Base-by-base conservation (phyloP, 2,888 invertebrate genomes). In the Rhamphomyia laevipes region DNA sequence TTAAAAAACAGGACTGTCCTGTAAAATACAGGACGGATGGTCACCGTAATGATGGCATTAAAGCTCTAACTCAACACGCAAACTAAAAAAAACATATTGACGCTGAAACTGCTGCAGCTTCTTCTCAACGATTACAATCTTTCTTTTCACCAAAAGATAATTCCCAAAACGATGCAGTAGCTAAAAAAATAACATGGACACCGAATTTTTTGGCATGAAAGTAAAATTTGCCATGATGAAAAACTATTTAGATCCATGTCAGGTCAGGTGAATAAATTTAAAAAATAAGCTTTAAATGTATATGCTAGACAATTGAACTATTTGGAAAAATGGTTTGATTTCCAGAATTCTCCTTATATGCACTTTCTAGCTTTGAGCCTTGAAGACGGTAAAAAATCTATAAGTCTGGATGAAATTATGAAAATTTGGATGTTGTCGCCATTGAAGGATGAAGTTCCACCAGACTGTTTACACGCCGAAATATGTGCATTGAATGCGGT, bases 1-100 rank as follows among this genome's bases (percentile, higher is more conserved):
- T 43, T 15, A 27, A 43, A 43, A 43, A 15, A 30, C 30, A 43
- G 43, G 16, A 44, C 17, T 17, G 33, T 33, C 33, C 33, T 33
- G 33, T 44, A 44, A 40, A 42, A 47, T 23, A 30, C 31, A 47
- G 21, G 42, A 35, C 30, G 23, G 21, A 21, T 18, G 44, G 18
- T 23, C 21, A 35, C 18, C n/a, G 21, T 38, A 42, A 35, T 35
- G 35, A 35, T 35, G 35, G 35, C 13, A 35, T n/a, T 35, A 35
- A 35, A 35, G 35, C 35, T 7, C 23, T 27, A 27, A 27, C 23
- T 7, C 23, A 27, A 27, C 23, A 27, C 23, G 23, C 23, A 27
- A 9, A 4, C 23, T 27, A 5, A 27, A 27, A 27, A 27, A 27
- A 27, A 27, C 35, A 35, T 13, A 35, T 35, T 35, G 13, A 35